A percentile compares a stretch with the other conserved stretches of the same genome.
Evolutionary conservation across 2,888 invertebrate species (phyloP).

Genomic region (Spialia ferax): DNA sequence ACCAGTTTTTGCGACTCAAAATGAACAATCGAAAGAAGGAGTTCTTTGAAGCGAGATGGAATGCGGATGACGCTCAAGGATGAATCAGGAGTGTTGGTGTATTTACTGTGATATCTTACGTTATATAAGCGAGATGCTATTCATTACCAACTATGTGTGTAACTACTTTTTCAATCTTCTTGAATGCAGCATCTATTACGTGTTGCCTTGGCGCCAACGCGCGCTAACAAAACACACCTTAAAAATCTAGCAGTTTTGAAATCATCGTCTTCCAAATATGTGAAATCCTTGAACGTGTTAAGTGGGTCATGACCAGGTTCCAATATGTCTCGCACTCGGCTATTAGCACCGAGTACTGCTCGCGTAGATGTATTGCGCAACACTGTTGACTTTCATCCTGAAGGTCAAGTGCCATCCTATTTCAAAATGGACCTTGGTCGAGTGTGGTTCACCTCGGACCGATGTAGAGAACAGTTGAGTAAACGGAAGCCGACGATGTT

Average conservation of each 20-base stretch:
- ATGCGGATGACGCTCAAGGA: constrained; percentile 47
- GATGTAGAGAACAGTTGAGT: constrained; percentile 66
- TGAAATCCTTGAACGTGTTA: constrained; percentile 83
- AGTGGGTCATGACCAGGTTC: constrained; percentile 84
- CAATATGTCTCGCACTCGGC: constrained; percentile 78
- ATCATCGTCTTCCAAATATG: constrained; percentile 84
- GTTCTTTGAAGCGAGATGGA: constrained; percentile 44
- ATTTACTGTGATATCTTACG: constrained; percentile 6
- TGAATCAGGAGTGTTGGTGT: constrained; percentile 42
- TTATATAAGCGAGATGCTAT: constrained; percentile 14
- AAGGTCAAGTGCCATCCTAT: constrained; percentile 86
- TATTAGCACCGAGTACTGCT: constrained; percentile 81
- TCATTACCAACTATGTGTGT: neutral
- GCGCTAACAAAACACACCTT: constrained; percentile 72
- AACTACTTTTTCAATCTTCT: constrained; percentile 26
- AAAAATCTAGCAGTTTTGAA: constrained; percentile 78
- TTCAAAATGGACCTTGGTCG: constrained; percentile 84
- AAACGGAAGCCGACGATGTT: constrained; percentile 78
- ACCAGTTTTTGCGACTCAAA: constrained; percentile 40
- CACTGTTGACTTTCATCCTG: constrained; percentile 85
- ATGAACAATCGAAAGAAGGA: constrained; percentile 43
- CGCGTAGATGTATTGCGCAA: constrained; percentile 79
- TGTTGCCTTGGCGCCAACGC: constrained; percentile 52
- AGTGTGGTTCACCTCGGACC: constrained; percentile 81
- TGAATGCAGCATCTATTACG: constrained; percentile 52